Base-by-base conservation (phyloP, 1,140 invertebrate species). In the Campoletis sonorensis region DNA sequence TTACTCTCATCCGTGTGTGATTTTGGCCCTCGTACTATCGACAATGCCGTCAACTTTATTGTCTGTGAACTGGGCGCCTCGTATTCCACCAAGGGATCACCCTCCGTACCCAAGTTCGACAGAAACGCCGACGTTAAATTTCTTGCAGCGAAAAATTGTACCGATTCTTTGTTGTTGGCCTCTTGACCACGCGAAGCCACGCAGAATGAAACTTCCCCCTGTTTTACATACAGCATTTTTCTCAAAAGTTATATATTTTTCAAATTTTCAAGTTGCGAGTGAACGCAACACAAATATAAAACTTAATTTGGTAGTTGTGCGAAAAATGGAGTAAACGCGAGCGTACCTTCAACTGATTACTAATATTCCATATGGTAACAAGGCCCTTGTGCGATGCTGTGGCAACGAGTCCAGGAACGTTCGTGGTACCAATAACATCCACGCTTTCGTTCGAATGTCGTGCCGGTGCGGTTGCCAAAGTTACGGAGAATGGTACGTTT, bases 401-500 rank as follows among this genome's bases (percentile, higher is more conserved):
- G 75, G 94, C 94, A 45, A 94, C 87, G 75, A 94, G 93, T 80
- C 94, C 93, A 78, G 92, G 88, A 82, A 93, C 92, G 76, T 93
- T 93, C n/a, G 94, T 96, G 10, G 95, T 95, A 79, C 96, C 95
- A 33, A 97, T 92, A 80, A 96, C 94, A 79, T 96, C 94, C 11
- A 95, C 93, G 7, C 93, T 92, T 82, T 95, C 94, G 79, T 93
- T 93, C 88, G 92, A 81, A 89, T 94, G 83, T 88, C 92, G 83
- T 93, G 97, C 97, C 67, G 97, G 97, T 85, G 96, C 96, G 54
- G 97, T 98, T 16, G 97, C 97, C 89, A 97, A 96, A 27, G 96
- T 97, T 16, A 98, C 96, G 81, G 95, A 95, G 51, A 98, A 93
- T n/a, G 98, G 97, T 71, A 98, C 97, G 92, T 99, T 99, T 91